A percentile compares a stretch with the other conserved stretches of the same genome.
Conservation (phyloP, 2,888 invertebrate species). For the Taenaris catops region DNA sequence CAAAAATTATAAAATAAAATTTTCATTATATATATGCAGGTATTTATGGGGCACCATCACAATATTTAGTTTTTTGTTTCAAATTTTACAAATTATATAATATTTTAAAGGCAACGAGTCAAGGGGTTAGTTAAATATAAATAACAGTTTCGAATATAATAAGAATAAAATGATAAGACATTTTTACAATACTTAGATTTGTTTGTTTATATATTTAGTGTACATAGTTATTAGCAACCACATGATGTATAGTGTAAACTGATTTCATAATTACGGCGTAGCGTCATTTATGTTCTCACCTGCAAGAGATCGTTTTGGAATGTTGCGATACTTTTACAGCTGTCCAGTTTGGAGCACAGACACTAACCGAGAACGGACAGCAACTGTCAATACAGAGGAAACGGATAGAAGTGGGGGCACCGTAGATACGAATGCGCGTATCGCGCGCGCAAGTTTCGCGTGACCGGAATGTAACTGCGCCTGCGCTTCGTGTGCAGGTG, state of each 20-base stretch:
- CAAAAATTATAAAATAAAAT: too few species aligned
- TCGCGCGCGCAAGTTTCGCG: slow-evolving; percentile 33
- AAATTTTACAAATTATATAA: too few species aligned
- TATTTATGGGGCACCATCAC: too few species aligned
- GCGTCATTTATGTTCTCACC: slow-evolving; percentile 42
- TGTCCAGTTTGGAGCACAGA: slow-evolving; percentile 53
- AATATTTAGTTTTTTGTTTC: too few species aligned
- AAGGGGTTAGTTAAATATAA: too few species aligned
- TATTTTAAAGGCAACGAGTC: too few species aligned
- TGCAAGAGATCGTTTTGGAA: slow-evolving; percentile 38
- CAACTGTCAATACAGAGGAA: slow-evolving; percentile 33
- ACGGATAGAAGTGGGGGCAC: slow-evolving; percentile 38
- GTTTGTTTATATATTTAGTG: too few species aligned
- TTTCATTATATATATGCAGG: too few species aligned
- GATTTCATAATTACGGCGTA: slow-evolving; percentile 30
- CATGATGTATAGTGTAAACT: slow-evolving; percentile 44
- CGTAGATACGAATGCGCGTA: slow-evolving; percentile 35
- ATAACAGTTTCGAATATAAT: too few species aligned
- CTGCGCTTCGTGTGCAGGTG: slow-evolving; percentile 53
- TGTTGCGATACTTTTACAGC: slow-evolving; percentile 35
- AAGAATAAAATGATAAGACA: too few species aligned
- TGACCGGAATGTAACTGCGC: slow-evolving; percentile 37
- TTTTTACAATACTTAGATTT: too few species aligned
- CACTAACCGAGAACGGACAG: slow-evolving; percentile 52
- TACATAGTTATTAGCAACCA: slow-evolving; percentile 42